phyloP scores from a whole-genome alignment of 1,140 invertebrate species.

The Diabrotica undecimpunctata region DNA sequence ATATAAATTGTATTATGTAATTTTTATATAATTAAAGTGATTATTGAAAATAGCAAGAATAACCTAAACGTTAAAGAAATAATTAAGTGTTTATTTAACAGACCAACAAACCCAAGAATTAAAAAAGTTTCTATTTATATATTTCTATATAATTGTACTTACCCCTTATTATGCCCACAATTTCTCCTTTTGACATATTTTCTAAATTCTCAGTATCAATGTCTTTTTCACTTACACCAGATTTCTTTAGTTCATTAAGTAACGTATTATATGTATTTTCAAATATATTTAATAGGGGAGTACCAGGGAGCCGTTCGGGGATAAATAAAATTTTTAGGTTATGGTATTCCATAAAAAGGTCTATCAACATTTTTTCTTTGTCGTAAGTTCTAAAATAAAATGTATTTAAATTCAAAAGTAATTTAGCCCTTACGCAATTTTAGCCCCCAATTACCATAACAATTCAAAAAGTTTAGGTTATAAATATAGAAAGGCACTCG shows the following conservation, averaged over 20 bases:
- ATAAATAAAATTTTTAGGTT: slow-evolving; percentile 31
- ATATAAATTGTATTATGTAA: no score
- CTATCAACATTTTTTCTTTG: slow-evolving; percentile 31
- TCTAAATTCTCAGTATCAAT: not conserved
- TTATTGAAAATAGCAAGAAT: no score
- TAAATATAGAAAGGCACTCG: no score
- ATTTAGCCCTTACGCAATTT: no score
- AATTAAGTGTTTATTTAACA: no score
- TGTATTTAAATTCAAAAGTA: no score
- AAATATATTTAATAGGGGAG: slow-evolving; percentile 29
- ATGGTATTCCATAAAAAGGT: slow-evolving; percentile 30
- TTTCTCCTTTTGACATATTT: slow-evolving; percentile 9
- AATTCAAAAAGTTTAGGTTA: no score
- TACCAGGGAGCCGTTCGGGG: slow-evolving; percentile 30
- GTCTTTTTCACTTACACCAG: not conserved
- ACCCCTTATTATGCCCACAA: slow-evolving; percentile 1
- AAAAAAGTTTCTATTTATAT: no score
- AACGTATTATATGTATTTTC: slow-evolving; percentile 29
- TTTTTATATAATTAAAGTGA: no score
- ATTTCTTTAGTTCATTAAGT: slow-evolving; percentile 14
- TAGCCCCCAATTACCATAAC: no score
- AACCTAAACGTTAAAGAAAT: no score
- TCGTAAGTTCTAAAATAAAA: slow-evolving; percentile 26
- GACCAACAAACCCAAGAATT: no score
- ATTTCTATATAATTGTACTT: not conserved